Evolutionary conservation across 2,113 vertebrate genomes (phyloP).

Genomic region (Cyprichromis sp.): DNA sequence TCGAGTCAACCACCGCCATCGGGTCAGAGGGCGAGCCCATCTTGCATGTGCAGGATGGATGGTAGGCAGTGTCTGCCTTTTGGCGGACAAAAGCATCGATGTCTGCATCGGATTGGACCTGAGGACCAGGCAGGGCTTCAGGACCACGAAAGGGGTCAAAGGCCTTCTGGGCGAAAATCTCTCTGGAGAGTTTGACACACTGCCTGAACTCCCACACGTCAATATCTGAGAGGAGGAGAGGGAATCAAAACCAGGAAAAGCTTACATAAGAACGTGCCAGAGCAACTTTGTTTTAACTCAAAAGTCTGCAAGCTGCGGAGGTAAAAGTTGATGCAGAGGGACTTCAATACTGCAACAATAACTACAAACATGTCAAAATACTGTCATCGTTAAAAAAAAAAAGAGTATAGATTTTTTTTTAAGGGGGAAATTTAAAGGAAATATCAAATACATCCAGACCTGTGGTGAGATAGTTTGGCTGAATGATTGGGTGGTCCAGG

Average conservation of each 20-base stretch:
- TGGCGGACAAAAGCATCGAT: conserved; percentile 88
- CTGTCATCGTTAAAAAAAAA: background rate
- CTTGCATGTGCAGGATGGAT: conserved; percentile 93
- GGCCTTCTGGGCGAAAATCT: conserved; percentile 91
- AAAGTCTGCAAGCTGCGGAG: background rate
- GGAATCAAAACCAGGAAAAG: background rate
- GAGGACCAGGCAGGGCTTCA: conserved; percentile 81
- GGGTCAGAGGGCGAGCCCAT: conserved; percentile 84
- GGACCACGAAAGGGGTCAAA: conserved; percentile 83
- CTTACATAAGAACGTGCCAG: background rate
- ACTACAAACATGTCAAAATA: background rate
- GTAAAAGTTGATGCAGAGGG: background rate
- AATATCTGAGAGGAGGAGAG: conserved; percentile 67
- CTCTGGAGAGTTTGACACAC: conserved; percentile 82
- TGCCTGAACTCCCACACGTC: conserved; percentile 85
- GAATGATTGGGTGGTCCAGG: conserved; percentile 81
- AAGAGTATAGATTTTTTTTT: background rate
- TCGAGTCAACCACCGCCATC: conserved; percentile 80
- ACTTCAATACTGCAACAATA: background rate
- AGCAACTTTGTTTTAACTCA: background rate
- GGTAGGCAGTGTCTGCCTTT: conserved; percentile 91
- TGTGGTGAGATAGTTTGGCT: conserved; percentile 92
- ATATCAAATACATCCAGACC: conserved; percentile 59
- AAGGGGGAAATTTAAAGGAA: background rate
- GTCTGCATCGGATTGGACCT: conserved; percentile 78